These are phyloP conservation scores for Drosophila busckii DNA, from an alignment of 1,140 invertebrate species.

Conservation along the genomic window DNA sequence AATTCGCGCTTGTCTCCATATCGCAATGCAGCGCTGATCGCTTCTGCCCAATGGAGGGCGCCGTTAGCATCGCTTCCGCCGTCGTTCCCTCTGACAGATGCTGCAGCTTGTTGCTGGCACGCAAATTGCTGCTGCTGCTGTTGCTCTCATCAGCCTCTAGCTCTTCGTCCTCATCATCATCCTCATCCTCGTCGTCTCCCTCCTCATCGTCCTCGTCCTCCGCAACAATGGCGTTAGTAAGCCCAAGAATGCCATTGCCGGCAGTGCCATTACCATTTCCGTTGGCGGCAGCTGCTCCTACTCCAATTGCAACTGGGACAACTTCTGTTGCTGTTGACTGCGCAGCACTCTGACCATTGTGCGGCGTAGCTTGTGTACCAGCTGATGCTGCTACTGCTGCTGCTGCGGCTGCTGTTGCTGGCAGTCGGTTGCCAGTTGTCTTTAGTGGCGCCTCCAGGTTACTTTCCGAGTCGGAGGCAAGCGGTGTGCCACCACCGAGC, in stretches of 20 bases:
- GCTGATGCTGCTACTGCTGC: conserved; percentile 22
- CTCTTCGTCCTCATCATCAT: conserved; percentile 48
- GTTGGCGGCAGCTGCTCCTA: conserved; percentile 31
- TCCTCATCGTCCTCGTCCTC: conserved; percentile 51
- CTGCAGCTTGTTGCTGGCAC: conserved; percentile 44
- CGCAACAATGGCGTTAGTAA: neutral
- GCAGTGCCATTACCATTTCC: conserved; percentile 53
- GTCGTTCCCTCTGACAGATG: conserved; percentile 38
- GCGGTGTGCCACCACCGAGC: conserved; percentile 37
- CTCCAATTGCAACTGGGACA: conserved; percentile 17
- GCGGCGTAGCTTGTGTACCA: too few relatives aligned
- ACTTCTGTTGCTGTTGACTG: conserved; percentile 17
- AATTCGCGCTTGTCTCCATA: conserved; percentile 28
- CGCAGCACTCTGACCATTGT: too few relatives aligned
- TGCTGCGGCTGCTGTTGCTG: conserved; percentile 16
- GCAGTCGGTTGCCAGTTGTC: conserved; percentile 75
- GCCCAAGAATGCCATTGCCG: conserved; percentile 32
- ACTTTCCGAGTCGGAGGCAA: conserved; percentile 78
- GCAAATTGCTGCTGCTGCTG: conserved; percentile 53
- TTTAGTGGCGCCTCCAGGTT: conserved; percentile 81
- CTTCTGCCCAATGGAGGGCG: conserved; percentile 53
- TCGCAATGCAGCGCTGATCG: conserved; percentile 54
- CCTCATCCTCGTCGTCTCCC: conserved; percentile 49
- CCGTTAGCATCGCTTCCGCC: conserved; percentile 16
- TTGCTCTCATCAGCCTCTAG: conserved; percentile 66